Conservation (phyloP, 2,797 vertebrate genomes). For the Decapterus maruadsi region DNA sequence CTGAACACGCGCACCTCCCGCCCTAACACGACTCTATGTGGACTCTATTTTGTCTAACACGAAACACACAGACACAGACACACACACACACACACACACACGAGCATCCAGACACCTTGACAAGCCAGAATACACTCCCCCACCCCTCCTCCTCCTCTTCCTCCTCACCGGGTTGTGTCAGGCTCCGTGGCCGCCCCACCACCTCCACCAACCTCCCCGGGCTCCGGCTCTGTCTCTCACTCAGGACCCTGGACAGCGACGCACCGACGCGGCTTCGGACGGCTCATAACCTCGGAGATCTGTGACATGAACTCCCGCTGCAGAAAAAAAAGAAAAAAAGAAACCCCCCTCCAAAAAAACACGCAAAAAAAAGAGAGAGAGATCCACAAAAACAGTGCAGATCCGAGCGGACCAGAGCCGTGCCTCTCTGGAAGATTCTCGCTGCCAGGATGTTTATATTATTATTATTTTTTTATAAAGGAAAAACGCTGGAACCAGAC, state of each 20-base stretch:
- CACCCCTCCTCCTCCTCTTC: conserved; percentile 9
- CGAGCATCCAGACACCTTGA: conserved; percentile 39
- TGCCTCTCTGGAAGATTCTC: conserved; percentile 19
- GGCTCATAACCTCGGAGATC: conserved; percentile 78
- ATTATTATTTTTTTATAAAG: neutral
- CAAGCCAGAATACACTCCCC: conserved; percentile 18
- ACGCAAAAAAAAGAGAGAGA: neutral
- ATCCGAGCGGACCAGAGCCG: conserved; percentile 4
- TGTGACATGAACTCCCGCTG: conserved; percentile 37
- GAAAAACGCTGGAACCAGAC: conserved; percentile 51
- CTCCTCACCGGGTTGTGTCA: conserved; percentile 81
- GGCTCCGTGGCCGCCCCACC: conserved; percentile 74
- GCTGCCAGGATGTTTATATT: conserved; percentile 37
- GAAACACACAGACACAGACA: too few species aligned
- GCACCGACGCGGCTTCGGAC: conserved; percentile 87
- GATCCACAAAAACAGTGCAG: neutral
- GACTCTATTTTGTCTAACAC: conserved; percentile 21
- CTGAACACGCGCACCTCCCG: conserved; percentile 5
- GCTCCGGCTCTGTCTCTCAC: conserved; percentile 78
- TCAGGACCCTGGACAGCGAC: conserved; percentile 87
- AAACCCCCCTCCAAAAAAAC: neutral
- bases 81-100: conserved; percentile 7
- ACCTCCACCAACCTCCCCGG: conserved; percentile 14
- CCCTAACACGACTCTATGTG: conserved; percentile 28
- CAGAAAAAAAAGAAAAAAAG: neutral